These are phyloP conservation scores for Alligator mississippiensis DNA, from an alignment of 2,113 vertebrate genomes.

Conservation along the genomic window DNA sequence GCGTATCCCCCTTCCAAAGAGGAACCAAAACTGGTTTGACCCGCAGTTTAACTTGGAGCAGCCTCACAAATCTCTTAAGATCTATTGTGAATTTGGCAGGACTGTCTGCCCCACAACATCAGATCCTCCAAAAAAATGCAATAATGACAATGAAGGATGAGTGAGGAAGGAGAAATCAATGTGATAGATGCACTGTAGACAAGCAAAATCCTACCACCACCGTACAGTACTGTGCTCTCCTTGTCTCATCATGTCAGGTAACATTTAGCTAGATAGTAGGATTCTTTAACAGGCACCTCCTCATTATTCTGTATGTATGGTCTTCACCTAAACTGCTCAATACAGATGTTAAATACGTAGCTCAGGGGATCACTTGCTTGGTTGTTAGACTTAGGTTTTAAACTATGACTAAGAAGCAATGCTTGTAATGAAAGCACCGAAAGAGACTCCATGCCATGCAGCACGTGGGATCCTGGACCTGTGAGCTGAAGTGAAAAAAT, in stretches of 20 bases:
- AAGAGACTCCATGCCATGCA: neutral
- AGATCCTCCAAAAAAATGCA: neutral
- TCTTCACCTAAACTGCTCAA: neutral
- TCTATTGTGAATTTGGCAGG: neutral
- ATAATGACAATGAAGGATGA: neutral
- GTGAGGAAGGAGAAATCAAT: neutral
- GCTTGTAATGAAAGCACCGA: neutral
- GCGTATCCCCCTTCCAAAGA: no score
- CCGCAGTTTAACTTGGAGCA: neutral
- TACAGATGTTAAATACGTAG: neutral
- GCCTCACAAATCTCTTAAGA: neutral
- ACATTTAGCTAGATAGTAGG: neutral
- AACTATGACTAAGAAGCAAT: neutral
- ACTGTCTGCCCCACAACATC: neutral
- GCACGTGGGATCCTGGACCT: neutral
- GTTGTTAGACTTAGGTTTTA: neutral
- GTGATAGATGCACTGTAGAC: neutral
- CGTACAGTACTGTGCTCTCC: neutral
- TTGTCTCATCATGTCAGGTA: neutral
- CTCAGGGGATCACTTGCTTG: neutral
- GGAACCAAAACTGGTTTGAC: neutral
- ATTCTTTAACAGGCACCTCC: neutral
- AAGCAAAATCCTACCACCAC: neutral
- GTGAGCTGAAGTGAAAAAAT: neutral
- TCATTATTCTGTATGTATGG: neutral